Conservation (phyloP, 2,888 invertebrate species). For the Conchocele bisecta region DNA sequence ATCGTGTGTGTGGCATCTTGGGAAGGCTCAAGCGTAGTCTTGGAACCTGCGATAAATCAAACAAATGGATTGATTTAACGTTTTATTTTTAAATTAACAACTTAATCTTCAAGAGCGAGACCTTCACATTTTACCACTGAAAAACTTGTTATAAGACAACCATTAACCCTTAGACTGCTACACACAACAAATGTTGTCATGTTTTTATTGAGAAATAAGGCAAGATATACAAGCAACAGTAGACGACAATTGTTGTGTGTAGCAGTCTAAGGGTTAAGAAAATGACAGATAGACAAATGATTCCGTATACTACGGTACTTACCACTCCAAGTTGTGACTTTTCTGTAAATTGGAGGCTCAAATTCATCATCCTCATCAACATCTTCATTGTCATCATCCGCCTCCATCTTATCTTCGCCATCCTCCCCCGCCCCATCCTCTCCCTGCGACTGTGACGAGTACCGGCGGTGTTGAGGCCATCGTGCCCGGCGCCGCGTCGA, state of each 20-base stretch:
- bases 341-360: conserved; percentile 59
- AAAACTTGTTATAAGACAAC: not conserved
- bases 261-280: no score
- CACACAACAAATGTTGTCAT: no score
- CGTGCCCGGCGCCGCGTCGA: conserved; percentile 5
- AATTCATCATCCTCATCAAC: conserved; percentile 55
- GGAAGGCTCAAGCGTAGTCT: not conserved
- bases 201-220: no score
- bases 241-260: no score
- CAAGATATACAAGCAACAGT: no score
- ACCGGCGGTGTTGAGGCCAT: not conserved
- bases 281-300: not conserved
- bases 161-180: no score
- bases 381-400: conserved; percentile 36
- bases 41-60: no score
- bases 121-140: not conserved
- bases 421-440: not conserved
- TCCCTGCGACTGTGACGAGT: not conserved
- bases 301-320: conserved; percentile 4
- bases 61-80: no score
- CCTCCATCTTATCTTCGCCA: conserved; percentile 2
- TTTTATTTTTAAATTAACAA: no score
- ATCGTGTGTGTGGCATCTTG: conserved; percentile 12
- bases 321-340: conserved; percentile 53
- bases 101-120: no score